phyloP scores from a whole-genome alignment of 2,797 vertebrate genomes.

The Spinus olivaceus region DNA sequence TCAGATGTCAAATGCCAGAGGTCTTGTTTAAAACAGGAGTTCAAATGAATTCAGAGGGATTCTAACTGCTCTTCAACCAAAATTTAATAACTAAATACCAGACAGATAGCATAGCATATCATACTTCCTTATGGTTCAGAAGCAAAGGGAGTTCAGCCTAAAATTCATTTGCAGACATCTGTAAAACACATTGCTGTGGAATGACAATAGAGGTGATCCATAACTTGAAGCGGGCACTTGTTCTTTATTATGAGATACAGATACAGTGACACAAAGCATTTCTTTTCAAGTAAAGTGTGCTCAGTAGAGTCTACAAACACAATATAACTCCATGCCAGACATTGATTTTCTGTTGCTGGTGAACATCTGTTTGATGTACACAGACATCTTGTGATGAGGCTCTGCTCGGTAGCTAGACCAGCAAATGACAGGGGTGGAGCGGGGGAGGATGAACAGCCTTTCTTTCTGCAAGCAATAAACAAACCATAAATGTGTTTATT shows the following conservation, averaged over 20 bases:
- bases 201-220: slow-evolving; percentile 51
- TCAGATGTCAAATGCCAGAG: background rate
- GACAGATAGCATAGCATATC: slow-evolving; percentile 22
- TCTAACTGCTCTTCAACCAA: slow-evolving; percentile 8
- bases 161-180: slow-evolving; percentile 67
- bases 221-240: slow-evolving; percentile 18
- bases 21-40: background rate
- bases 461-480: slow-evolving; percentile 14
- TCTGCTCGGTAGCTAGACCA: background rate
- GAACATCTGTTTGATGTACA: slow-evolving; percentile 32
- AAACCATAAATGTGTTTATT: slow-evolving; percentile 35
- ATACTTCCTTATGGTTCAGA: slow-evolving; percentile 32
- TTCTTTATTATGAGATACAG: slow-evolving; percentile 41
- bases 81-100: slow-evolving; percentile 59
- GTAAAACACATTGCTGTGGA: slow-evolving; percentile 69
- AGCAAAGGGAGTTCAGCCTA: slow-evolving; percentile 18
- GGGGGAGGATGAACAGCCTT: background rate
- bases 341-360: slow-evolving; percentile 11
- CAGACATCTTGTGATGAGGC: background rate
- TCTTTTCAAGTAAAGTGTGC: background rate
- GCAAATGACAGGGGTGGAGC: background rate
- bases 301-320: background rate
- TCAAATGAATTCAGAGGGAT: background rate
- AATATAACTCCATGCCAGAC: background rate
- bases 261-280: slow-evolving; percentile 16